phyloP scores from a whole-genome alignment of 2,797 vertebrate genomes.

The Bufotes viridis region DNA sequence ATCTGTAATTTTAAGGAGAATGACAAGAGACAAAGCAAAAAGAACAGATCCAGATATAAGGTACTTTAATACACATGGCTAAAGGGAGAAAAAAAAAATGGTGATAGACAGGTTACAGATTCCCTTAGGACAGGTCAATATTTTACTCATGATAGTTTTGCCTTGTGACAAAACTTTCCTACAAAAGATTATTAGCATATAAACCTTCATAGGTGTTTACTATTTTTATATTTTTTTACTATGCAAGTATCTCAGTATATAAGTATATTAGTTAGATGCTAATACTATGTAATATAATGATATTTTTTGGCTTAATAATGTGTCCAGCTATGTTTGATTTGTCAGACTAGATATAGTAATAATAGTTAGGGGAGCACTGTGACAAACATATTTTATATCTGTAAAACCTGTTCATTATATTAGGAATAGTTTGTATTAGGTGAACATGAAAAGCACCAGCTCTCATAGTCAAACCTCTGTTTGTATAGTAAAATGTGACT shows the following conservation, averaged over 20 bases:
- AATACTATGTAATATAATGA: neutral
- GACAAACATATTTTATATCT: neutral
- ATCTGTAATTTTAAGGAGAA: no score
- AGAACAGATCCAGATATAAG: no score
- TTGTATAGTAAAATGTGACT: conserved; percentile 33
- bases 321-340: neutral
- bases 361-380: neutral
- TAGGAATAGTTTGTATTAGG: neutral
- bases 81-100: no score
- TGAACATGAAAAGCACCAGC: neutral
- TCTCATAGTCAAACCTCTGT: neutral
- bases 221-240: neutral
- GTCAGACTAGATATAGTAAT: no score
- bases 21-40: no score
- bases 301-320: neutral
- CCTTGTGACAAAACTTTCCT: no score
- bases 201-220: neutral
- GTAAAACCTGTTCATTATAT: neutral
- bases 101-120: no score
- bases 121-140: no score
- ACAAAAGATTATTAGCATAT: neutral
- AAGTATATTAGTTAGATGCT: neutral
- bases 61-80: no score
- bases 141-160: neutral
- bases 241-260: neutral